Conservation (phyloP, 2,888 invertebrate species). For the Drosophila cracens region DNA sequence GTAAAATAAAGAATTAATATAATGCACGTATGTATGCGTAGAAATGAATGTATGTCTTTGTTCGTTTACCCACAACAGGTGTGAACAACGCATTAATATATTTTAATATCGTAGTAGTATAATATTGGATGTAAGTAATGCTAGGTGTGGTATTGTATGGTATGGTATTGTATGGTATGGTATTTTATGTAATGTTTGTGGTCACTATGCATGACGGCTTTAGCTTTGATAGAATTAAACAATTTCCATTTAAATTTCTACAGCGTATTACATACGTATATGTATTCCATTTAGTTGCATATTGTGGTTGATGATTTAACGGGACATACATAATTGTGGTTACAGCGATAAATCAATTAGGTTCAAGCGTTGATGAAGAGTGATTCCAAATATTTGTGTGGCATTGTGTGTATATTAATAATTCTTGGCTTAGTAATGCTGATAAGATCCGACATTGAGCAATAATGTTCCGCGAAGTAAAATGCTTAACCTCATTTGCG, state of each 20-base stretch:
- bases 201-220: conserved; percentile 24
- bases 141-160: conserved; percentile 23
- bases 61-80: conserved; percentile 45
- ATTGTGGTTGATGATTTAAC: conserved; percentile 16
- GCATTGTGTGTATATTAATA: conserved; percentile 24
- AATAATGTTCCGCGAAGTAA: conserved; percentile 16
- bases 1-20: conserved; percentile 43
- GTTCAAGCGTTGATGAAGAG: conserved; percentile 30
- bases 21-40: conserved; percentile 38
- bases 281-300: conserved; percentile 37
- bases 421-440: conserved; percentile 41
- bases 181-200: conserved; percentile 30
- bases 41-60: conserved; percentile 53
- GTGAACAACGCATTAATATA: conserved; percentile 42
- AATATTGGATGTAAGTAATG: conserved; percentile 44
- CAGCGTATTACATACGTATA: conserved; percentile 30
- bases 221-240: conserved; percentile 19
- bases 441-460: conserved; percentile 44
- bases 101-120: conserved; percentile 52
- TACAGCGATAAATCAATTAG: conserved; percentile 41
- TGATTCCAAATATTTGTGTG: conserved; percentile 36
- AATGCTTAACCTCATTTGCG: conserved; percentile 16
- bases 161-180: conserved; percentile 10
- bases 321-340: conserved; percentile 32
- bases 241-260: conserved; percentile 19